A percentile compares a stretch with the other conserved stretches of the same genome.
These are phyloP conservation scores for Thaumetopoea pityocampa DNA, from an alignment of 1,140 invertebrate species.

Conservation along the genomic window DNA sequence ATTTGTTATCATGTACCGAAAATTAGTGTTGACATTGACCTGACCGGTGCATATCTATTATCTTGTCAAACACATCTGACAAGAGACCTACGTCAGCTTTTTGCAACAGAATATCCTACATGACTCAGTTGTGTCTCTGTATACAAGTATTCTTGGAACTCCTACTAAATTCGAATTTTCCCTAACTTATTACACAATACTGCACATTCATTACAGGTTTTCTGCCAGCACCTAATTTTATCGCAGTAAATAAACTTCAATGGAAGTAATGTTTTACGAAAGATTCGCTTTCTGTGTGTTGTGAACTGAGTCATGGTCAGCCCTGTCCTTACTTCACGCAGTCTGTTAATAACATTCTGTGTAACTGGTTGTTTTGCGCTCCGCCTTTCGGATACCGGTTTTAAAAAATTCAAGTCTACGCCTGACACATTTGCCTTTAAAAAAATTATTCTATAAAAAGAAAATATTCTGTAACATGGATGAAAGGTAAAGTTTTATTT, in stretches of 20 bases:
- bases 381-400: constrained; percentile 29
- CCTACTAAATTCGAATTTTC: no score
- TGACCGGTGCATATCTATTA: constrained; percentile 1
- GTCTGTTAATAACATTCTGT: constrained; percentile 37
- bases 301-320: constrained; percentile 9
- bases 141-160: no score
- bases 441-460: no score
- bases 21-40: constrained; percentile 4
- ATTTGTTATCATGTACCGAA: no score
- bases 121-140: no score
- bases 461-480: constrained; percentile 38
- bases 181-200: no score
- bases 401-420: constrained; percentile 23
- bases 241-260: no score
- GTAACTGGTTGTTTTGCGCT: constrained; percentile 34
- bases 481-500: constrained; percentile 50
- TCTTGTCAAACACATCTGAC: constrained; percentile 12
- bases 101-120: no score
- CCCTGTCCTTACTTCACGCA: constrained; percentile 17
- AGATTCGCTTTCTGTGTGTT: neutral
- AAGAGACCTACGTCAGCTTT: no score
- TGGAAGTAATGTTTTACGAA: constrained; percentile 6
- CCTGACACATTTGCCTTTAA: constrained; percentile 19
- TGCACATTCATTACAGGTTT: no score
- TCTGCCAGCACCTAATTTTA: no score